Base-by-base conservation (phyloP, 2,113 vertebrate species). In the Patagioenas fasciata region DNA sequence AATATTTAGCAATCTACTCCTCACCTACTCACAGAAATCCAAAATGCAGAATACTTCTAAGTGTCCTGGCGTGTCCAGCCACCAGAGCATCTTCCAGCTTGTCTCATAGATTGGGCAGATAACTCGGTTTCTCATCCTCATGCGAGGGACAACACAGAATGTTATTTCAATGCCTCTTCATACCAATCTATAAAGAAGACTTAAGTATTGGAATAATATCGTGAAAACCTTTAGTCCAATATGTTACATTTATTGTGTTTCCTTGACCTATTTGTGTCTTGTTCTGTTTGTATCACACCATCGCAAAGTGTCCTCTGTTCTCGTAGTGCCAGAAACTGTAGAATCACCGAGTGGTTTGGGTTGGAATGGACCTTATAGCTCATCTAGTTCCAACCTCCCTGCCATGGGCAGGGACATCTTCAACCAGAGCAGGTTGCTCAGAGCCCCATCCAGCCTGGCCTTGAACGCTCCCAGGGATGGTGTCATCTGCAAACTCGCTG, bases 161-260 rank as follows among this genome's bases (percentile, higher is more conserved):
- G 57, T 80, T 93, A 48, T 34, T 74, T 82, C 84, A 74, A 2
- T 85, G 13, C 29, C 3, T 48, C 54, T 94, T 78, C 3, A 0
- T 89, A 12, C 53, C 47, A 78, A 62, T 54, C 62, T 78, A 10
- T 67, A 57, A 84, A 78, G 44, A 71, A 60, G 40, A 23, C 50
- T 86, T 90, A 73, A 85, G 31, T 79, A 95, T 48, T 93, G 86
- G 88, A 85, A 19, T 53, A 80, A 65, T 64, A 78, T 58, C 77
- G 89, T 47, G 67, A 85, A 75, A 73, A 48, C 25, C 72, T 70
- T 48, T 81, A 78, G 50, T 25, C 42, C 9, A 9, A 70, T 65
- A 48, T 0, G 4, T 90, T 73, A 60, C 34, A 64, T 85, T 91
- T 80, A 50, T 40, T 87, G 14, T 47, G 15, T 94, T 56, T 90